Base-by-base conservation (phyloP, 2,797 vertebrate genomes). In the Eurystomus glaucurus region DNA sequence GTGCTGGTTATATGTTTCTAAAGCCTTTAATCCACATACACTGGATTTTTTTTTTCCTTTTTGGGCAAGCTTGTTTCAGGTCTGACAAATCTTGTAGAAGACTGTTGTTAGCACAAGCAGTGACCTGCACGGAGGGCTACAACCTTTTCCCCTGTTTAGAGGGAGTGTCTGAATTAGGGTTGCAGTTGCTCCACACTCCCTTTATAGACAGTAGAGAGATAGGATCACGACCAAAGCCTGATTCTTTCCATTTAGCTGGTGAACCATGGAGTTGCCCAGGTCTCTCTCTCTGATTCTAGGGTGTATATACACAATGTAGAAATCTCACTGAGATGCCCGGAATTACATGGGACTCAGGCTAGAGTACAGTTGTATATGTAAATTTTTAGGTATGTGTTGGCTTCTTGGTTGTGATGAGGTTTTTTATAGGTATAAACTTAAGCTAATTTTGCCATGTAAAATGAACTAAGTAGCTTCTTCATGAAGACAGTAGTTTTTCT, bases 321-420 rank as follows among this genome's bases (percentile, higher is more conserved):
- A 77, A 8, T 58, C 37, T 69, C 17, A 48, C 9, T 0, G 1
- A 43, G 16, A 20, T 52, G 25, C 6, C 45, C n/a, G 68, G 60
- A 80, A 72, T 1, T 26, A 29, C 9, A 4, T 3, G 11, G 6
- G 9, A 70, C 12, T 62, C 29, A 20, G 26, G 22, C 7, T 52
- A 35, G 46, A n/a, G 11, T 33, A 19, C 7, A 41, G 17, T n/a
- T 84, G 14, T 48, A 37, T 3, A 48, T 10, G 2, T 62, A 6
- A 7, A 51, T 43, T 77, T 87, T 72, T 46, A 18, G 28, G 8
- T 35, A 14, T 0, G 0, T 6, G 6, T 7, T 70, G 45, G 14
- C 20, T 48, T 93, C 64, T 75, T 60, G 15, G 50, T 11, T 60
- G 2, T 39, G 33, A 33, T 41, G 11, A 41, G 25, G 33, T 35